phyloP scores from a whole-genome alignment of 2,113 vertebrate genomes.

The Oryzias javanicus region DNA sequence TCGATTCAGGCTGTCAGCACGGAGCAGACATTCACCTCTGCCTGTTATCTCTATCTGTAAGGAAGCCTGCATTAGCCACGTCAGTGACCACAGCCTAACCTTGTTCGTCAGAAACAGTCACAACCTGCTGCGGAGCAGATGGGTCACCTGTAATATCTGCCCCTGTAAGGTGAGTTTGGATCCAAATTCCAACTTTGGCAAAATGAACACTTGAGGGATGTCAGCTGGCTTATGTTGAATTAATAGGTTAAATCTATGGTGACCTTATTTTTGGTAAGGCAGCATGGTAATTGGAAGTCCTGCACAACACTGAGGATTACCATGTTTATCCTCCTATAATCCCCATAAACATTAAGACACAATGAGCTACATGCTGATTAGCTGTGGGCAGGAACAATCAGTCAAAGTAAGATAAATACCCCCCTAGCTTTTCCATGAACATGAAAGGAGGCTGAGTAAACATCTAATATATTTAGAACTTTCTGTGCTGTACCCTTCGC shows the following conservation, averaged over 20 bases:
- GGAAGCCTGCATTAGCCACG: conserved; percentile 68
- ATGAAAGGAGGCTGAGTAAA: conserved; percentile 58
- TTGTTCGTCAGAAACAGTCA: conserved; percentile 75
- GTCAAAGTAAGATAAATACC: conserved; percentile 69
- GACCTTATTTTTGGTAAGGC: conserved; percentile 71
- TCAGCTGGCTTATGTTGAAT: conserved; percentile 62
- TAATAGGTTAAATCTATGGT: conserved; percentile 74
- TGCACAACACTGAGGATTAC: conserved; percentile 72
- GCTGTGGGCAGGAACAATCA: conserved; percentile 72
- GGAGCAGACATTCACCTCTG: conserved; percentile 79
- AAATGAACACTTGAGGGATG: conserved; percentile 51
- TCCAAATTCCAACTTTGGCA: conserved; percentile 36
- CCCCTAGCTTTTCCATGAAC: conserved; percentile 46
- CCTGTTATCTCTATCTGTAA: conserved; percentile 72
- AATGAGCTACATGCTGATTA: conserved; percentile 74
- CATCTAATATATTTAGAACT: conserved; percentile 34
- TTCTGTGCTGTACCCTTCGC: conserved; percentile 21
- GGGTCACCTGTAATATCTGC: conserved; percentile 40
- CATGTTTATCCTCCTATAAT: conserved; percentile 77
- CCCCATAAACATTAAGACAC: conserved; percentile 77
- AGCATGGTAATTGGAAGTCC: conserved; percentile 72
- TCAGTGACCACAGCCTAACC: conserved; percentile 76
- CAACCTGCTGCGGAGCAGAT: conserved; percentile 39
- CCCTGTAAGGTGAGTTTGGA: conserved; percentile 9
- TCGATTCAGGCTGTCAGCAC: conserved; percentile 79